These are phyloP conservation scores for Bombus pascuorum DNA, from an alignment of 1,140 invertebrate genomes.

Conservation along the genomic window DNA sequence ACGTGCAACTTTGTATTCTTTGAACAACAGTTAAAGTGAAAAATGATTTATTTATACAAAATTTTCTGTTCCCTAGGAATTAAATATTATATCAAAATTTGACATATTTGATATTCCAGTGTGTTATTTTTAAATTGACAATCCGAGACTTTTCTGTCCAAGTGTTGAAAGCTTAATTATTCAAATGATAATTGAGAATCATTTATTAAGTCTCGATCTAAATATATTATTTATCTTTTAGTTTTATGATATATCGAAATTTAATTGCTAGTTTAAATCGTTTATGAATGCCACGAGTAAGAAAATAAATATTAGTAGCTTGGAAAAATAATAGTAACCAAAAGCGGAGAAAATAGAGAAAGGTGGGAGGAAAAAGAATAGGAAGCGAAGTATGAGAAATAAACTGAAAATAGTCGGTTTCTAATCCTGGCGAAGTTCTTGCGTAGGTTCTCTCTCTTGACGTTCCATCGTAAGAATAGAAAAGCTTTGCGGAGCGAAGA, in stretches of 20 bases:
- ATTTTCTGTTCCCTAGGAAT: too few relatives aligned
- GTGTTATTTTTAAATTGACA: neutral
- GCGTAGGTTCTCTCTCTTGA: conserved; percentile 15
- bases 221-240: neutral
- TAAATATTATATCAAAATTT: too few relatives aligned
- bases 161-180: neutral
- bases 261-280: neutral
- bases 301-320: too few relatives aligned
- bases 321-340: neutral
- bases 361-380: neutral
- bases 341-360: neutral
- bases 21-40: neutral
- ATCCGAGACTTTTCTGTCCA: neutral
- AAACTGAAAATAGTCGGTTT: conserved; percentile 43
- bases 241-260: neutral
- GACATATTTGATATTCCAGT: neutral
- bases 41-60: neutral
- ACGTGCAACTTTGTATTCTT: neutral
- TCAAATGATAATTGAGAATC: neutral
- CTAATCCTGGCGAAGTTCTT: conserved; percentile 44
- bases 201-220: neutral
- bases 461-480: conserved; percentile 43
- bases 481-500: conserved; percentile 21
- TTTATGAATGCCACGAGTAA: too few relatives aligned
- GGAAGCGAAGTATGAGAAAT: conserved; percentile 11